Conservation (phyloP, 2,797 vertebrate genomes). For the Pyrrhura leucotis region DNA sequence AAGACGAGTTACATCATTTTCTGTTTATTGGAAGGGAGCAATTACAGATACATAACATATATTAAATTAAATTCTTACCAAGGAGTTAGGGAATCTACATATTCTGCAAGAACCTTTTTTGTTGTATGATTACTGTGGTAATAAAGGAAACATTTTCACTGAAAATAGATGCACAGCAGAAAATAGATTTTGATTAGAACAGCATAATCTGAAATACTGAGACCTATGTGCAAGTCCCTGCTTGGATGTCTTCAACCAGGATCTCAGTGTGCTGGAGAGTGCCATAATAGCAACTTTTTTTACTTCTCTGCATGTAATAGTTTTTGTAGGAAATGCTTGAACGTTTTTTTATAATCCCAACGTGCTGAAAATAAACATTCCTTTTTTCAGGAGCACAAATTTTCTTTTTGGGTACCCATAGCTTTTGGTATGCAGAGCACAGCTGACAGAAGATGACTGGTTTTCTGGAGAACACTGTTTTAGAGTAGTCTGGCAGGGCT, state of each 20-base stretch:
- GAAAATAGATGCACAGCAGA: not conserved
- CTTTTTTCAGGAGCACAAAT: accelerated
- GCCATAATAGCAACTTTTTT: not conserved
- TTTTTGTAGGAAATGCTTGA: not conserved
- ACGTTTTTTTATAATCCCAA: accelerated
- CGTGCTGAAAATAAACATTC: accelerated
- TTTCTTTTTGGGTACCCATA: not conserved
- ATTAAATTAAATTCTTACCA: not conserved
- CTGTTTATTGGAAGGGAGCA: not conserved
- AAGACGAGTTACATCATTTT: not conserved
- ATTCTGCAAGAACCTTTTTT: not conserved
- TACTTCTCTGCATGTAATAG: not conserved
- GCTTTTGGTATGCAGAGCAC: not conserved
- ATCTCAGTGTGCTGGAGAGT: not conserved
- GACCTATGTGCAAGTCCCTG: not conserved
- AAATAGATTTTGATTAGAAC: not conserved
- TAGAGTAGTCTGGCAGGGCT: not conserved
- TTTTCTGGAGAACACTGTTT: not conserved
- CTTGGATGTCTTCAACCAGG: not conserved
- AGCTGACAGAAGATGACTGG: not conserved
- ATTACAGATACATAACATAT: not conserved
- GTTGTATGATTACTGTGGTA: not conserved
- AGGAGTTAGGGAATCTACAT: not conserved
- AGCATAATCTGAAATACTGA: not conserved
- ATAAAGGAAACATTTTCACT: not conserved